Evolutionary conservation across 2,888 invertebrate species (phyloP).

Genomic region (Fabriciana adippe): DNA sequence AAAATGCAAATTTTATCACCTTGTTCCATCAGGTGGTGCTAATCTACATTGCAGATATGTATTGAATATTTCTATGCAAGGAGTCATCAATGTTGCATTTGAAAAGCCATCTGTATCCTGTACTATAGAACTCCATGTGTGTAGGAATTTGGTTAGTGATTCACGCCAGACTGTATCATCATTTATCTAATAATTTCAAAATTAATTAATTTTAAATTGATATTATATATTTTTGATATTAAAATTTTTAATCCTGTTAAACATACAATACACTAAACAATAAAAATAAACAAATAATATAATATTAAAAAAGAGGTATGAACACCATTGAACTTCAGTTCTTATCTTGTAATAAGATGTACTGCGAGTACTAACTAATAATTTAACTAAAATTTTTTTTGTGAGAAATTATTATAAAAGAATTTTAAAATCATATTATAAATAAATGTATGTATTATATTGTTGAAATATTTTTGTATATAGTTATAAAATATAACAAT

Average conservation of each 20-base stretch:
- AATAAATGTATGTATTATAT: too few species aligned
- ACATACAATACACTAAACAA: too few species aligned
- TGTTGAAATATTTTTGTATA: too few species aligned
- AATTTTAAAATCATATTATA: too few species aligned
- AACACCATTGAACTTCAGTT: too few species aligned
- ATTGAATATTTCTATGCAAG: constrained; percentile 86
- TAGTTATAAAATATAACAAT: too few species aligned
- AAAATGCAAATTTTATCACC: constrained; percentile 52
- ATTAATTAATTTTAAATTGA: background rate
- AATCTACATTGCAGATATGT: constrained; percentile 90
- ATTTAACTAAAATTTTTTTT: too few species aligned
- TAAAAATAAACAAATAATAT: too few species aligned
- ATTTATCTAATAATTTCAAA: constrained; percentile 53
- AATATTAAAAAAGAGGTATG: too few species aligned
- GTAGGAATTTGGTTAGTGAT: constrained; percentile 74
- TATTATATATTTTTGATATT: background rate
- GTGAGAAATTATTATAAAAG: too few species aligned
- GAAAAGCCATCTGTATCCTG: constrained; percentile 67
- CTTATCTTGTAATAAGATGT: too few species aligned
- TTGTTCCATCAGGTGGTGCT: constrained; percentile 89
- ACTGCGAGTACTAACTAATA: too few species aligned
- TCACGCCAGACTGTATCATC: constrained; percentile 76
- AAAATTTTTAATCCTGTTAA: background rate
- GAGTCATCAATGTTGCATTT: constrained; percentile 65
- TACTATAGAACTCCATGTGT: constrained; percentile 74